phyloP scores from a whole-genome alignment of 2,113 vertebrate genomes.

The Corythornis cristatus region DNA sequence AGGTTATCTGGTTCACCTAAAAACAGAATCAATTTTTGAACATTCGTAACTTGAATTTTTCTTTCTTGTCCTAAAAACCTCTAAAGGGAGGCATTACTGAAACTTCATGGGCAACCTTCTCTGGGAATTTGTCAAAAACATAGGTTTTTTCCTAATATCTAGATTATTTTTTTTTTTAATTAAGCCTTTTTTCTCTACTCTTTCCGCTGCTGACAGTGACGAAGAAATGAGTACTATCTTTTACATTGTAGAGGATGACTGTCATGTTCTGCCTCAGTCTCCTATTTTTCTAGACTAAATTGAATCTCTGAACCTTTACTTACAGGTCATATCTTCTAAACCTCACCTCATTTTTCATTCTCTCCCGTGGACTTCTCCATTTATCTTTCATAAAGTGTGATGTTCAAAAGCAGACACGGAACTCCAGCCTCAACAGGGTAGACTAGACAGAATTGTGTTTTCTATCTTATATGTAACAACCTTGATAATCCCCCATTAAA shows the following conservation, averaged over 20 bases:
- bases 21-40: neutral
- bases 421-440: neutral
- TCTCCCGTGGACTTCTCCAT: neutral
- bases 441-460: neutral
- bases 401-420: neutral
- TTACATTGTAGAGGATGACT: neutral
- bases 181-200: neutral
- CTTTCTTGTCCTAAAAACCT: neutral
- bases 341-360: neutral
- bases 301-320: constrained; percentile 16
- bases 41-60: neutral
- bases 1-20: neutral
- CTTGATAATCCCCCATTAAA: neutral
- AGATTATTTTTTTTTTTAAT: neutral
- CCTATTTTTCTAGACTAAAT: neutral
- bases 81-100: neutral
- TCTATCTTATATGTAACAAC: neutral
- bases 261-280: neutral
- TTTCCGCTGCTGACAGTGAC: neutral
- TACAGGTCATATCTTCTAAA: neutral
- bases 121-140: neutral
- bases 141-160: neutral
- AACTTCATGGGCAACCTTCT: neutral
- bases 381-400: constrained; percentile 11
- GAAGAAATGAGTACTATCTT: neutral